Evolutionary conservation across 2,113 vertebrate species (phyloP).

Genomic region (Copsychus sechellarum): DNA sequence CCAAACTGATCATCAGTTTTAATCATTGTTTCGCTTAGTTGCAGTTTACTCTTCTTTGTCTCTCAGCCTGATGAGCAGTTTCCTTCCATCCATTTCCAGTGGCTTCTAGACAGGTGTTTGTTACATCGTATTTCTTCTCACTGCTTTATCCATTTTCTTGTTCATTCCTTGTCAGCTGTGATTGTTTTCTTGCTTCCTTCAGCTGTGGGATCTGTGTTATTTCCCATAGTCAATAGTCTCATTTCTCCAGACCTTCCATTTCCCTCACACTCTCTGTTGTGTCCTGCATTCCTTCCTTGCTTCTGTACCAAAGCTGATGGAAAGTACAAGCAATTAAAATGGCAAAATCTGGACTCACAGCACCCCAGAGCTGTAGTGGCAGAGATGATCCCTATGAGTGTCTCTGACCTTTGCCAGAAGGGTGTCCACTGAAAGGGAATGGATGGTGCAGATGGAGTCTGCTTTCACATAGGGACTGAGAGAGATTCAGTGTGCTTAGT

Average conservation of each 20-base stretch:
- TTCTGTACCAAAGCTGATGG: neutral
- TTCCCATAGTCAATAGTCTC: neutral
- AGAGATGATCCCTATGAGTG: neutral
- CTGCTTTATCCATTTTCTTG: neutral
- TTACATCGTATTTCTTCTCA: neutral
- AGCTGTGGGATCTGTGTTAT: neutral
- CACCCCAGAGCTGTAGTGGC: neutral
- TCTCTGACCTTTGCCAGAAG: neutral
- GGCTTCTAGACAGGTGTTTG: neutral
- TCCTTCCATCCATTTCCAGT: neutral
- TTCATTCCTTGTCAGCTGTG: neutral
- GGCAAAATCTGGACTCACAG: neutral
- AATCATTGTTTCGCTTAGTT: neutral
- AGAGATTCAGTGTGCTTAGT: neutral
- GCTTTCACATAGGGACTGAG: neutral
- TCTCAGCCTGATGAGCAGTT: neutral
- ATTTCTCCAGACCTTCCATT: neutral
- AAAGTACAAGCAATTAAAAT: neutral
- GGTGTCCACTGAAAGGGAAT: neutral
- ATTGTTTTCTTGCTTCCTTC: neutral
- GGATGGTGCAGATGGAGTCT: neutral
- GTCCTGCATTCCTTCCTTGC: neutral
- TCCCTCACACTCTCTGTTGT: no score
- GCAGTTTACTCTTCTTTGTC: neutral
- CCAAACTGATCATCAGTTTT: neutral